Percentiles rank a stretch among this genome's conserved stretches.
Evolutionary conservation across 2,888 invertebrate genomes (phyloP).

Genomic region (Meteorus cinctellus): DNA sequence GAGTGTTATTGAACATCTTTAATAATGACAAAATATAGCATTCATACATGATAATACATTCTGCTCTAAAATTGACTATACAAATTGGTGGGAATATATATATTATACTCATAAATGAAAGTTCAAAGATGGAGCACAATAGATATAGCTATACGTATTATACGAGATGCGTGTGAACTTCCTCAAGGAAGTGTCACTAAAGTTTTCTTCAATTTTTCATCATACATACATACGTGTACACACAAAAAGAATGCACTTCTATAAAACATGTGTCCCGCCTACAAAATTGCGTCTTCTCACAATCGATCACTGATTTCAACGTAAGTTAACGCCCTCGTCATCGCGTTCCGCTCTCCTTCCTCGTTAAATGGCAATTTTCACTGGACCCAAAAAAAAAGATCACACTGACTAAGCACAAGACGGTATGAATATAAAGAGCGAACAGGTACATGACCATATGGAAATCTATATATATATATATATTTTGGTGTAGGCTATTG

Average conservation of each 20-base stretch:
- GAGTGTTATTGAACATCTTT: background rate
- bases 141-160: conserved; percentile 16
- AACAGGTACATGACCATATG: conserved; percentile 41
- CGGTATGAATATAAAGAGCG: conserved; percentile 29
- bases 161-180: conserved; percentile 40
- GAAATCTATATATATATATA: conserved; percentile 36
- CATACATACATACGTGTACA: conserved; percentile 3
- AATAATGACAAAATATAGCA: background rate
- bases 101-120: conserved; percentile 18
- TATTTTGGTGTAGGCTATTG: conserved; percentile 20
- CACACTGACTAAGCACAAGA: conserved; percentile 34
- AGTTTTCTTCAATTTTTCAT: background rate
- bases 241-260: background rate
- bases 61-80: background rate
- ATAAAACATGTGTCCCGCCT: conserved; percentile 36
- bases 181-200: conserved; percentile 37
- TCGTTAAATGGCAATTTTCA: conserved; percentile 59
- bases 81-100: background rate
- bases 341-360: conserved; percentile 34
- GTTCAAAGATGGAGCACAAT: conserved; percentile 7
- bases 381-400: conserved; percentile 42
- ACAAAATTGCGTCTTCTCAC: conserved; percentile 57
- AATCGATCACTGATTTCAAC: conserved; percentile 65
- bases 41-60: background rate
- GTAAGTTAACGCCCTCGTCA: conserved; percentile 59